phyloP scores from a whole-genome alignment of 2,888 invertebrate species.

The Phragmatobia fuliginosa region DNA sequence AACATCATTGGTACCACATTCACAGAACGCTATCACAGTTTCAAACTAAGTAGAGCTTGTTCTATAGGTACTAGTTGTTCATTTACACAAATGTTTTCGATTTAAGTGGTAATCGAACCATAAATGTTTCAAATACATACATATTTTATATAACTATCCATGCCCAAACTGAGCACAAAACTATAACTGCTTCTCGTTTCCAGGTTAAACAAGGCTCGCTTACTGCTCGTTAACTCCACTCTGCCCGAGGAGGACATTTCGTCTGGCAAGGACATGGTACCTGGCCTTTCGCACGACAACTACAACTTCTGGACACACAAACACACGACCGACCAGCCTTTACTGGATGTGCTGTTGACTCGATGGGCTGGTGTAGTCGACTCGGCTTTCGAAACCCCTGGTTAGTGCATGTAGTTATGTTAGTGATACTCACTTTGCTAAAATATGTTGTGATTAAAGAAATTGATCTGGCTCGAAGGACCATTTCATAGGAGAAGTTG shows the following conservation, averaged over 20 bases:
- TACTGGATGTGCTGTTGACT: constrained; percentile 86
- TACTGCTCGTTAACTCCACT: constrained; percentile 87
- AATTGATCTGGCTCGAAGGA: neutral
- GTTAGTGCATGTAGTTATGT: constrained; percentile 27
- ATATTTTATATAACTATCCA: no score
- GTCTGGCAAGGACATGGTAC: constrained; percentile 50
- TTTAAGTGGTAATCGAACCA: no score
- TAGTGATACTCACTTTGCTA: neutral
- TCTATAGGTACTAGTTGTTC: neutral
- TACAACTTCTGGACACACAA: constrained; percentile 89
- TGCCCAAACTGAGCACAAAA: no score
- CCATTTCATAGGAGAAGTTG: neutral
- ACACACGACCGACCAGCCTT: constrained; percentile 88
- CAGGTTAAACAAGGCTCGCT: constrained; percentile 88
- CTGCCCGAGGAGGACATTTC: constrained; percentile 81
- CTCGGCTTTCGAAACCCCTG: constrained; percentile 46
- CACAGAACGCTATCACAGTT: no score
- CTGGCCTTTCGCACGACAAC: constrained; percentile 77
- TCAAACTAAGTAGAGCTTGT: neutral
- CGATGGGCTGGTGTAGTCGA: constrained; percentile 82
- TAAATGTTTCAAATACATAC: neutral
- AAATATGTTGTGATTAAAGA: neutral
- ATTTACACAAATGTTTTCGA: no score
- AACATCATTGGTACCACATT: no score
- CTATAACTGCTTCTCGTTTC: neutral